Percentiles rank a stretch among this genome's conserved stretches.
These are phyloP conservation scores for Stenoptilia bipunctidactyla DNA, from an alignment of 2,888 invertebrate genomes.

Conservation along the genomic window DNA sequence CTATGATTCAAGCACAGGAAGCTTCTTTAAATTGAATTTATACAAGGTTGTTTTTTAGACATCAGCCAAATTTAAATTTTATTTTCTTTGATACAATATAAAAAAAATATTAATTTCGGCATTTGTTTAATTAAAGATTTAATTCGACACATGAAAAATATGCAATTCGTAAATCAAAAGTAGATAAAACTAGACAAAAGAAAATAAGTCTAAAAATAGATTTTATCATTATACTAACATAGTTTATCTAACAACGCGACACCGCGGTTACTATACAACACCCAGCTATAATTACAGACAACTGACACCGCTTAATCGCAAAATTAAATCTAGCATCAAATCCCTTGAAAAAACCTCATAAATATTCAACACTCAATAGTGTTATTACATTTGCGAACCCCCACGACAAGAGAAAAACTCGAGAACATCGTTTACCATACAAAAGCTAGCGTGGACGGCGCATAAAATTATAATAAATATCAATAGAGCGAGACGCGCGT, in stretches of 20 bases:
- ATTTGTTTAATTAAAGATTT: too few relatives aligned
- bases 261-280: conserved; percentile 18
- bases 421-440: conserved; percentile 58
- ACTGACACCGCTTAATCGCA: conserved; percentile 50
- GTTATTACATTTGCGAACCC: conserved; percentile 40
- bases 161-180: too few relatives aligned
- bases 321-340: conserved; percentile 38
- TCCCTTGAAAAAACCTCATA: conserved; percentile 42
- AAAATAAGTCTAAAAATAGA: too few relatives aligned
- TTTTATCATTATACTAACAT: conserved; percentile 17
- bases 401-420: conserved; percentile 26
- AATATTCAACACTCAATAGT: conserved; percentile 38
- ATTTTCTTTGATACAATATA: too few relatives aligned
- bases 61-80: too few relatives aligned
- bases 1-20: too few relatives aligned
- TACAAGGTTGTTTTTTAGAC: too few relatives aligned
- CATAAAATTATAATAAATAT: conserved; percentile 70
- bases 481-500: conserved; percentile 27
- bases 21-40: too few relatives aligned
- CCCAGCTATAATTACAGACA: conserved; percentile 43
- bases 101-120: too few relatives aligned
- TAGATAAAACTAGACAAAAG: too few relatives aligned
- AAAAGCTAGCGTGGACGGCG: conserved; percentile 52
- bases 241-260: conserved; percentile 10
- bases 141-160: too few relatives aligned